Evolutionary conservation across 2,113 vertebrate species (phyloP), one percentile per base, ranked within the genome.

Genomic region (Ciconia maguari): DNA sequence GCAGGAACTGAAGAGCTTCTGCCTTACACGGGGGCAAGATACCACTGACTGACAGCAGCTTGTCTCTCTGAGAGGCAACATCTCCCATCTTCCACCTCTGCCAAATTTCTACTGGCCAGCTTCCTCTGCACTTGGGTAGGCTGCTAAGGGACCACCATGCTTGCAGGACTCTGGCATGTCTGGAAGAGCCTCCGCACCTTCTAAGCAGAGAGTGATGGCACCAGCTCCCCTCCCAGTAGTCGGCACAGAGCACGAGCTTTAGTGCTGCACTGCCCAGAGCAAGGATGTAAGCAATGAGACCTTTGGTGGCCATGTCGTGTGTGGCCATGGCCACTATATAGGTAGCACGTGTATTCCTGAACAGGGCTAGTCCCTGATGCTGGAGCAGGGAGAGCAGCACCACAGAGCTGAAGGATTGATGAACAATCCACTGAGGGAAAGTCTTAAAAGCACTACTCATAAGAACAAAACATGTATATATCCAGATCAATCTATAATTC

Each of bases 401-500:
- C 42, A 38, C 15, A 51, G 42, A 68, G 61, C 21, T 80, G 58
- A 81, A 81, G 41, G 32, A 60, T 10, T 61, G 79, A 83, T 2
- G 4, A 83, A 71, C 10, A 82, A 81, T 30, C 62, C 81, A 51
- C 71, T 25, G 46, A 93, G n/a, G 38, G 10, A 76, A 89, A 34
- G 22, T 46, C 71, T 86, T 93, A 58, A 78, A 93, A 96, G 25
- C 6, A 3, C 30, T 83, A 17, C 22, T 70, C 65, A 13, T 69
- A 87, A 87, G 51, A 93, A n/a, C 41, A 85, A 72, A 96, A 83
- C 16, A 38, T 32, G 18, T 54, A 72, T 68, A 69, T 89, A 90
- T 80, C 42, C 61, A 83, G 69, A 74, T 48, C 78, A 93, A 87
- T 90, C 62, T 74, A 74, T 90, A 93, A 91, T 94, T 97, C 65